Evolutionary conservation across 2,113 vertebrate genomes (phyloP), one percentile per base, ranked within the genome.

Genomic region (Tragelaphus strepsiceros): DNA sequence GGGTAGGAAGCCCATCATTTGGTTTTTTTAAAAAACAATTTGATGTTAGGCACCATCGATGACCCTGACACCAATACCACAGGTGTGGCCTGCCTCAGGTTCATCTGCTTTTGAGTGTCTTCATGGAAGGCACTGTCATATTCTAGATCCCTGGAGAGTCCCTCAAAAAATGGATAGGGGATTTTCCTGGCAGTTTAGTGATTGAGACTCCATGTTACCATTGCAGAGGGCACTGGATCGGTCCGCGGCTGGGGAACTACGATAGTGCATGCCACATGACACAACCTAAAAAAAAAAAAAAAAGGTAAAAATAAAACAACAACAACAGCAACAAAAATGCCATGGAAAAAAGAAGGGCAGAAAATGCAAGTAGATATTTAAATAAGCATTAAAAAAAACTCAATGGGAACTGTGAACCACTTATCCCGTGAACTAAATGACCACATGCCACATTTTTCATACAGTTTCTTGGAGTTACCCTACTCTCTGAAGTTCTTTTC

Each of bases 61-160:
- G 59, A 74, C 35, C 32, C 19, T 51, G 59, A 30, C 24, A n/a
- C 43, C 15, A 6, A 1, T 6, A 71, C 82, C 59, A 6, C 16
- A 22, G 26, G 64, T 30, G 67, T 17, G 88, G 12, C 26, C 49
- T 8, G 13, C 78, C 82, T 81, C n/a, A 5, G 78, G 16, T 32
- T 7, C 5, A 12, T 58, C 56, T 61, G 43, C 93, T 54, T n/a
- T 53, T 2, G 6, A 54, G 1, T 15, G 61, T 92, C 91, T 80
- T n/a, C 54, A 1, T 0, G 53, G 39, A 43, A 21, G 26, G 13
- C 6, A 0, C 30, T 1, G 6, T 7, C 19, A n/a, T 4, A 49
- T 21, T 87, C 5, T 61, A 32, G 53, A n/a, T 43, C n/a, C 35
- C 78, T 19, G 6, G 28, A n/a, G 15, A 13, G 12, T 26, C 16